Conservation (phyloP, 2,888 invertebrate species). For the Lasioglossum villosulum region DNA sequence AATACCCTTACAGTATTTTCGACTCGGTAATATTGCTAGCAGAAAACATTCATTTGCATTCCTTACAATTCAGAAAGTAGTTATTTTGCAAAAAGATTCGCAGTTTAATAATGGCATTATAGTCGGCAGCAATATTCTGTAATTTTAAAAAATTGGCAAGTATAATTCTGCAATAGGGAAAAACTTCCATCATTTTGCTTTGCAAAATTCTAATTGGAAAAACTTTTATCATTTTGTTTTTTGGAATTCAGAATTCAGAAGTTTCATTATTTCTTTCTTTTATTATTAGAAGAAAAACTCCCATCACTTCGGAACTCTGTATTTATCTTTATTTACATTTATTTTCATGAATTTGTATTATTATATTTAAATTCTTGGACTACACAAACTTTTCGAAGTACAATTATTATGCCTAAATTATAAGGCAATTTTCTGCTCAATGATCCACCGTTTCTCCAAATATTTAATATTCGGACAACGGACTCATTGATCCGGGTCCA, state of each 20-base stretch:
- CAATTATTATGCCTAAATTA: no score
- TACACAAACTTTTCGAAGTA: no score
- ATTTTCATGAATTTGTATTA: background rate
- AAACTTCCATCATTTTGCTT: background rate
- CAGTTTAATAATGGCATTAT: background rate
- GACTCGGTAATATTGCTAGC: no score
- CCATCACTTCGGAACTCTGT: background rate
- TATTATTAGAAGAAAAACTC: no score
- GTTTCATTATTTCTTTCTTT: no score
- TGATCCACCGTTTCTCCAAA: background rate
- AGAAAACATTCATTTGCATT: no score
- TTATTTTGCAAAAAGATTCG: background rate
- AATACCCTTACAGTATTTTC: background rate
- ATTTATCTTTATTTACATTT: background rate
- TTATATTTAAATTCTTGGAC: no score
- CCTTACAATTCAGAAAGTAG: background rate
- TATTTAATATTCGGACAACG: background rate
- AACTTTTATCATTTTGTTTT: no score
- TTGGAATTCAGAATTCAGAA: background rate
- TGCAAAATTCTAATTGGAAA: background rate
- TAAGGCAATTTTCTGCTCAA: background rate
- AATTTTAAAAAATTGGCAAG: background rate
- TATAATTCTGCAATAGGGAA: background rate
- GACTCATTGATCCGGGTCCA: background rate
- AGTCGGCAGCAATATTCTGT: background rate